These are phyloP conservation scores for Saccostrea cuccullata DNA, from an alignment of 1,140 invertebrate species.

Conservation along the genomic window DNA sequence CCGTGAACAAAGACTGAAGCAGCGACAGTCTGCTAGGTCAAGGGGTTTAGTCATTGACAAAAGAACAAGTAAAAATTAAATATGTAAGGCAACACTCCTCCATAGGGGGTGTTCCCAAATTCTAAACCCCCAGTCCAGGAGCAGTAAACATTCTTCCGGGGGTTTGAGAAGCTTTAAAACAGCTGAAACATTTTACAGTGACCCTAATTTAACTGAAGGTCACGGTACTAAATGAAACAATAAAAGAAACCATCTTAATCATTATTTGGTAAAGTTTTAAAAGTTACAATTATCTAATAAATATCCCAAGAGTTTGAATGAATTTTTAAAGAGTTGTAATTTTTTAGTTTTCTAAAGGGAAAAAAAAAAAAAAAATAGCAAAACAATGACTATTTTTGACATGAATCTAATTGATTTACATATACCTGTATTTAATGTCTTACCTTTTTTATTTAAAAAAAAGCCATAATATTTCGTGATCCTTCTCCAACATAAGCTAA, in stretches of 20 bases:
- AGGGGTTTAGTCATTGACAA: not conserved
- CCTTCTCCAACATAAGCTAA: no score
- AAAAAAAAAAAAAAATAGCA: no score
- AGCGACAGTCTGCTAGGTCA: not conserved
- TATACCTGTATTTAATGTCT: no score
- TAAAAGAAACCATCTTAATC: not conserved
- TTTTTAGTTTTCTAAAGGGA: no score
- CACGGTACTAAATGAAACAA: not conserved
- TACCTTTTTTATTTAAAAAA: no score
- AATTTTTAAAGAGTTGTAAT: no score
- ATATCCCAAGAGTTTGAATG: no score
- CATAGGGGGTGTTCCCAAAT: not conserved
- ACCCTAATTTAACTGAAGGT: not conserved
- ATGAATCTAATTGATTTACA: no score
- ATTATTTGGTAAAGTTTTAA: no score
- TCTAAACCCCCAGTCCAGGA: not conserved
- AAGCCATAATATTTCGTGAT: no score
- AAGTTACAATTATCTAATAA: no score
- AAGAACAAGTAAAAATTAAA: not conserved
- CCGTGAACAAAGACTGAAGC: not conserved
- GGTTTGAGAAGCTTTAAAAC: not conserved
- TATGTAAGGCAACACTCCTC: not conserved
- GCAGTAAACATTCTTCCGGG: not conserved
- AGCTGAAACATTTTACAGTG: constrained; percentile 24
- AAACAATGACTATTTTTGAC: no score